These are phyloP conservation scores for Gymnodraco acuticeps DNA, from an alignment of 2,797 vertebrate species.

Conservation along the genomic window DNA sequence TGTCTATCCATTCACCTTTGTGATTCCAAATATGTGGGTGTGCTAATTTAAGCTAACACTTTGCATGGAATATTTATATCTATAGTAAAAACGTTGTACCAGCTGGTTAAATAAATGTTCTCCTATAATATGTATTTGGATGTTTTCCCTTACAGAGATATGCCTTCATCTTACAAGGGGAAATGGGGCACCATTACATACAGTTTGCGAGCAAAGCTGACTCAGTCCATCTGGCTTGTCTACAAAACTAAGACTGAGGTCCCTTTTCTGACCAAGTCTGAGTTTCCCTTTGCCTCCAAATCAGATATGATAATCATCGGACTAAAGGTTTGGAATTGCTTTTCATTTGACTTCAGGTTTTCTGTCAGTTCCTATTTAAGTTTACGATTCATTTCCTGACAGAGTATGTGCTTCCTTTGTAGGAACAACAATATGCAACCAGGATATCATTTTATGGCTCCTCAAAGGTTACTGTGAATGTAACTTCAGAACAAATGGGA, in stretches of 20 bases:
- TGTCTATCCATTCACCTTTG: constrained; percentile 78
- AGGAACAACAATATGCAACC: constrained; percentile 78
- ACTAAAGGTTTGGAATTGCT: constrained; percentile 66
- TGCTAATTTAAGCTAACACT: not conserved
- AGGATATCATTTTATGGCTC: constrained; percentile 75
- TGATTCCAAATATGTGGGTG: constrained; percentile 73
- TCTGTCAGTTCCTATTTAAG: not conserved
- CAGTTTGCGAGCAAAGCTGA: constrained; percentile 73
- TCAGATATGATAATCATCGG: constrained; percentile 76
- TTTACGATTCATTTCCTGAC: not conserved
- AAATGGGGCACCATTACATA: constrained; percentile 78
- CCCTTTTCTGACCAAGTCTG: constrained; percentile 75
- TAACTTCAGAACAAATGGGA: constrained; percentile 79
- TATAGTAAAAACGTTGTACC: not conserved
- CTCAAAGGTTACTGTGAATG: constrained; percentile 77
- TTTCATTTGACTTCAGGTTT: not conserved
- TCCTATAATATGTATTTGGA: not conserved
- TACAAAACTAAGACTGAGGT: constrained; percentile 78
- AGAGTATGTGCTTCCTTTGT: constrained; percentile 3
- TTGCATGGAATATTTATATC: not conserved
- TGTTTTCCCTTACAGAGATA: constrained; percentile 65
- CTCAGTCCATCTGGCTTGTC: constrained; percentile 77
- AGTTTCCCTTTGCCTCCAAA: constrained; percentile 81
- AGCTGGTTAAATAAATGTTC: not conserved
- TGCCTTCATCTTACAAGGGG: constrained; percentile 80